Evolutionary conservation across 2,113 vertebrate species (phyloP), one percentile per base, ranked within the genome.

Genomic region (Serilophus lunatus): DNA sequence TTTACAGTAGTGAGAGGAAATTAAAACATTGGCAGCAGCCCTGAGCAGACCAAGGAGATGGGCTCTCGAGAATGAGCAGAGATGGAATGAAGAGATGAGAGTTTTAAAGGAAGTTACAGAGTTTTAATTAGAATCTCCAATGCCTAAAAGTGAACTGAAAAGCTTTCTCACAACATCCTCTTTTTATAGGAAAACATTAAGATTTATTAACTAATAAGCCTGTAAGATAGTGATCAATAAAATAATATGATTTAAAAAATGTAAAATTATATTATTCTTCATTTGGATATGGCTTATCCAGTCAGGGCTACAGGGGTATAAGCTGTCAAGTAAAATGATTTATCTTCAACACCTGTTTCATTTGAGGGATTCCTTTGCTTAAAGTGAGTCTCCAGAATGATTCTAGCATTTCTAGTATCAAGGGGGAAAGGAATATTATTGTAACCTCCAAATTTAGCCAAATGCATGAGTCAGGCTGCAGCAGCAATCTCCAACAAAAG

Each of bases 301-400:
- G 53, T n/a, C 50, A 71, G 71, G 47, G 14, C 18, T 92, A 38
- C 13, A 40, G 31, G 36, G 60, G 81, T 77, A 64, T 28, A 83
- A 96, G 18, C 18, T 92, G 76, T 71, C 81, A 80, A 79, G 42
- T 44, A 82, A 94, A 87, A 94, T 47, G 3, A 89, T 95, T 96
- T 80, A 82, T 92, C 83, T 83, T 85, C 63, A 87, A 87, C 81
- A 93, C 74, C 77, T 95, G 77, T 70, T 97, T 95, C 53, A 89
- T 86, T 54, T 90, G 86, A 91, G 22, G 36, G 57, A 93, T 85
- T 89, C 47, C 26, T 87, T 82, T 82, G 35, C 83, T 68, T 92
- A 76, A 87, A 94, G 23, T 42, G 57, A 40, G 53, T 87, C 50
- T 86, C 44, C 68, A 79, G 69, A 79, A 94, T 79, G 12, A 68